Base-by-base conservation (phyloP, 2,797 vertebrate species). In the Eidolon dupreanum region DNA sequence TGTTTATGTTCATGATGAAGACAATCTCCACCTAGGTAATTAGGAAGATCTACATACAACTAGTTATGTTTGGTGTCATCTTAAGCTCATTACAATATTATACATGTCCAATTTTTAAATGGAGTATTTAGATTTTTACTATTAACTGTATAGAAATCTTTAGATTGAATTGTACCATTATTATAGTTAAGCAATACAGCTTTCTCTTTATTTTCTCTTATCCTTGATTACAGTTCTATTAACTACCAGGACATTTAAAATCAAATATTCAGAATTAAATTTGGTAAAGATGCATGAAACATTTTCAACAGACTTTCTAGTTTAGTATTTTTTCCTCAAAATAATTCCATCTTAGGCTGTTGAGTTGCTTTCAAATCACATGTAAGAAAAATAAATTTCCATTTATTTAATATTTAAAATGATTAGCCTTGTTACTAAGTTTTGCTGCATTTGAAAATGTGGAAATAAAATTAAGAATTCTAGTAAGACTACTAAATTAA, bases 11-110 rank as follows among this genome's bases (percentile, higher is more conserved):
- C 95, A 95, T 96, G 94, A 89, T 96, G 95, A 96, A 96, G 97
- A 97, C 94, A 96, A 93, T 94, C 96, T 96, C 97, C 97, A 97
- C 97, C 97, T 97, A 74, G 46, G 70, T 95, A 97, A 98, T 98
- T 97, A 97, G 38, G 26, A 83, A 84, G 53, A 94, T 93, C 85
- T 96, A 73, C 93, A 96, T 96, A 96, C 93, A 97, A 97, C 78
- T 87, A 96, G 49, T 16, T 81, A 66, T 84, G 38, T 74, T 94
- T 70, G 22, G 61, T 46, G n/a, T 82, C 83, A 83, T 86, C 24
- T 6, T 84, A 81, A 93, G 4, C 77, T 87, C 59, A 81, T 73
- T 91, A 83, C 55, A 36, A 38, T 68, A 91, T 79, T 91, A 81
- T 10, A 87, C 12, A 92, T 38, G n/a, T 16, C 28, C 28, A 49